Conservation (phyloP, 2,113 vertebrate species). For the Megalops atlanticus region DNA sequence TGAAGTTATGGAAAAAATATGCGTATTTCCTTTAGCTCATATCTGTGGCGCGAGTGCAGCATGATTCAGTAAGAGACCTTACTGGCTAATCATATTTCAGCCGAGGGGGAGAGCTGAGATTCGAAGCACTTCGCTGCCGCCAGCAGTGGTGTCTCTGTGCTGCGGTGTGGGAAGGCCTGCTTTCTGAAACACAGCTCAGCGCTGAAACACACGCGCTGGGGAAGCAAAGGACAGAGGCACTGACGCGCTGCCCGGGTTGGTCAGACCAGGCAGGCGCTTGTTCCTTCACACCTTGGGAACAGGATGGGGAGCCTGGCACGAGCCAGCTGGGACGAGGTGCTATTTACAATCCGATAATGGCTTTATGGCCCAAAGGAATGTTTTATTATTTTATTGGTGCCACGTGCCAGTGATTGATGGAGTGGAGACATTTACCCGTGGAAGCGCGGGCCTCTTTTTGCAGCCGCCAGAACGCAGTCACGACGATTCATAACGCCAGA, state of each 20-base stretch:
- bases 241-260: too few relatives aligned
- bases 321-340: not conserved
- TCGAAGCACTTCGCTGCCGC: not conserved
- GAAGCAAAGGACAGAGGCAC: too few relatives aligned
- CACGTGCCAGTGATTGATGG: not conserved
- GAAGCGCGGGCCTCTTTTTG: not conserved
- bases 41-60: not conserved
- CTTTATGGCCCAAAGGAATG: not conserved
- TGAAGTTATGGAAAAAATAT: constrained; percentile 56
- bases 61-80: not conserved
- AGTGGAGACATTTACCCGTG: not conserved
- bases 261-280: too few relatives aligned
- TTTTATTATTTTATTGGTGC: not conserved
- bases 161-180: not conserved
- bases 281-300: too few relatives aligned
- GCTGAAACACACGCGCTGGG: too few relatives aligned
- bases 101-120: not conserved
- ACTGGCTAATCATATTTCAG: not conserved
- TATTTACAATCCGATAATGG: not conserved
- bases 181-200: not conserved
- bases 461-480: too few relatives aligned
- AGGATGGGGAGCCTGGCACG: not conserved
- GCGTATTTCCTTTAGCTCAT: not conserved
- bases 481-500: too few relatives aligned
- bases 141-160: not conserved